phyloP scores from a whole-genome alignment of 2,797 vertebrate genomes.

The Acropternis orthonyx region DNA sequence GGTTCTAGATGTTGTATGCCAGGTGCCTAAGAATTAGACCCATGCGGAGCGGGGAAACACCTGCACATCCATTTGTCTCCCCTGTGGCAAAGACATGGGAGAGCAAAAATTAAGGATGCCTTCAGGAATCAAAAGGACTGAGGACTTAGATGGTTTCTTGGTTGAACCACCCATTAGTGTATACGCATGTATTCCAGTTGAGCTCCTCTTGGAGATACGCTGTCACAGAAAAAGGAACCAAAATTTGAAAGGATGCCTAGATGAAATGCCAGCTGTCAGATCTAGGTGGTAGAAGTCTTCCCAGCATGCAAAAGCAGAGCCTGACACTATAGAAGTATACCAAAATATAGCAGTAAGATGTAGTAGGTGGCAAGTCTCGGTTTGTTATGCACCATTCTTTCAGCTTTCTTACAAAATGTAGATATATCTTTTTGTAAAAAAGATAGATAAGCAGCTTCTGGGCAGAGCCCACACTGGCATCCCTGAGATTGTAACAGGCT shows the following conservation, averaged over 20 bases:
- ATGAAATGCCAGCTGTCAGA: neutral
- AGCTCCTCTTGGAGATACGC: neutral
- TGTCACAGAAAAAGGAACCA: neutral
- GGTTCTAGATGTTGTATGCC: neutral
- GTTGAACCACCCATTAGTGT: neutral
- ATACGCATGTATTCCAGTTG: neutral
- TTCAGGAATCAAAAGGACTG: neutral
- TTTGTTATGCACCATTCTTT: neutral
- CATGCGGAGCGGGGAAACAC: neutral
- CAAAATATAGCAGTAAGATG: neutral
- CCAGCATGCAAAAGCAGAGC: neutral
- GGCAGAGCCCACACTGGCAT: neutral
- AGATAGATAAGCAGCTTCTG: neutral
- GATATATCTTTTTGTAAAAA: neutral
- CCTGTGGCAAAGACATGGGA: neutral
- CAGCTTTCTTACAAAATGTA: neutral
- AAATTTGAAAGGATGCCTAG: neutral
- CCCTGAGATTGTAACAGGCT: neutral
- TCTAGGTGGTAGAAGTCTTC: neutral
- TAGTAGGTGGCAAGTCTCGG: neutral
- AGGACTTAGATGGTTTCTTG: neutral
- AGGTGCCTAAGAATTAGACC: neutral
- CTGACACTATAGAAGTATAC: neutral
- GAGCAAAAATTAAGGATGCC: neutral
- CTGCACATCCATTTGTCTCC: neutral